Conservation (phyloP, 2,797 vertebrate species). For the Tamandua tetradactyla region DNA sequence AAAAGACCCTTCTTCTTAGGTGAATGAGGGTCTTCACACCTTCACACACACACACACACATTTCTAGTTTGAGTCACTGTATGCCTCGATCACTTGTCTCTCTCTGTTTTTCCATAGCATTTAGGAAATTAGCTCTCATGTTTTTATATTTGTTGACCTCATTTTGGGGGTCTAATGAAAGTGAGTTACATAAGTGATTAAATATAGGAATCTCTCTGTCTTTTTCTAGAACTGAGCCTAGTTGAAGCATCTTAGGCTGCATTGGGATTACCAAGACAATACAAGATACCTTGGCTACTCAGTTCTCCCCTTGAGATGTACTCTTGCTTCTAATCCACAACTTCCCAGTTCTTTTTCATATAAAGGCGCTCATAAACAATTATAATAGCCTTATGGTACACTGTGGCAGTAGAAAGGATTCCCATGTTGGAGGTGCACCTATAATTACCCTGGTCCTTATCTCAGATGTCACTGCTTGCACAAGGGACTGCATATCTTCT, state of each 20-base stretch:
- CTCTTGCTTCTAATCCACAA: neutral
- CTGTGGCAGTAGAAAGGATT: neutral
- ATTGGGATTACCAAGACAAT: neutral
- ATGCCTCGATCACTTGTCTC: neutral
- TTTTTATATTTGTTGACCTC: neutral
- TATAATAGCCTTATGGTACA: neutral
- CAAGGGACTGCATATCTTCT: neutral
- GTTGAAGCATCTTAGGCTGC: neutral
- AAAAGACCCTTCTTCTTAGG: neutral
- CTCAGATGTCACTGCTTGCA: neutral
- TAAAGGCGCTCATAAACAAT: neutral
- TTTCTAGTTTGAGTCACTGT: neutral
- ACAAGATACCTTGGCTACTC: neutral
- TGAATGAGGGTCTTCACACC: neutral
- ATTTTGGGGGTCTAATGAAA: neutral
- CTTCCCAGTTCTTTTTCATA: neutral
- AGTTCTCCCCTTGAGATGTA: neutral
- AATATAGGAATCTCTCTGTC: neutral
- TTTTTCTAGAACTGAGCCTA: slow-evolving; percentile 8
- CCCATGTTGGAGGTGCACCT: neutral
- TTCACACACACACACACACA: no score
- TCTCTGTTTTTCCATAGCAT: neutral
- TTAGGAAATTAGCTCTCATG: neutral
- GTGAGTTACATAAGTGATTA: neutral
- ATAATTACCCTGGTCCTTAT: neutral